These are phyloP conservation scores for Anticlea derivata DNA, from an alignment of 2,888 invertebrate species.

Conservation along the genomic window DNA sequence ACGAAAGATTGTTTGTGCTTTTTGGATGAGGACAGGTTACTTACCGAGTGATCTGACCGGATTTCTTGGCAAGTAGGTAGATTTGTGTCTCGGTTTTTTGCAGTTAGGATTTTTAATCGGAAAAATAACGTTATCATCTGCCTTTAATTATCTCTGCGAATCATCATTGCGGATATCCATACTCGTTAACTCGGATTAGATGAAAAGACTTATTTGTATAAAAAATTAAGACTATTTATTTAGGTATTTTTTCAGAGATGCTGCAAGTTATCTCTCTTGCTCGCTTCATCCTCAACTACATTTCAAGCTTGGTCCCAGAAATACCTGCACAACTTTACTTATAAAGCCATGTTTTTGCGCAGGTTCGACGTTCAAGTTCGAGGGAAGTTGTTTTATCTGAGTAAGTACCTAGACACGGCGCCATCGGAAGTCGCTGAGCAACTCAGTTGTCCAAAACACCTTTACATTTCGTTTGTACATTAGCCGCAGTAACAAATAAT, in stretches of 20 bases:
- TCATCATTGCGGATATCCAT: no score
- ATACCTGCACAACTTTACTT: constrained; percentile 26
- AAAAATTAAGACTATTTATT: no score
- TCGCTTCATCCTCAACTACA: not conserved
- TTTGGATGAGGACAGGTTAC: constrained; percentile 1
- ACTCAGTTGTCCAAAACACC: not conserved
- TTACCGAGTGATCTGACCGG: not conserved
- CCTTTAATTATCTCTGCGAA: no score
- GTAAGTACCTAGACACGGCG: constrained; percentile 24
- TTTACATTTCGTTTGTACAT: not conserved
- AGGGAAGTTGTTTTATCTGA: constrained; percentile 37
- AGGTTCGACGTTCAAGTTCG: constrained; percentile 35
- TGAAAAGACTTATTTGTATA: no score
- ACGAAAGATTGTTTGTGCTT: constrained; percentile 41
- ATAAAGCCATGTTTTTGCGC: constrained; percentile 32
- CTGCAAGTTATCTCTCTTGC: constrained; percentile 1
- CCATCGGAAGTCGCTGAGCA: constrained; percentile 18
- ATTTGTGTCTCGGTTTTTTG: not conserved
- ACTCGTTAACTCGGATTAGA: no score
- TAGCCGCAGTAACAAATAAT: not conserved
- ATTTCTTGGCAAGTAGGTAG: not conserved
- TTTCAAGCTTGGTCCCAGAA: constrained; percentile 1
- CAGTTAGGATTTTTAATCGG: not conserved
- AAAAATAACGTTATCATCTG: no score
- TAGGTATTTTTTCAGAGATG: no score